These are phyloP conservation scores for Chymomyza caudatula DNA, from an alignment of 2,888 invertebrate genomes.

Conservation along the genomic window DNA sequence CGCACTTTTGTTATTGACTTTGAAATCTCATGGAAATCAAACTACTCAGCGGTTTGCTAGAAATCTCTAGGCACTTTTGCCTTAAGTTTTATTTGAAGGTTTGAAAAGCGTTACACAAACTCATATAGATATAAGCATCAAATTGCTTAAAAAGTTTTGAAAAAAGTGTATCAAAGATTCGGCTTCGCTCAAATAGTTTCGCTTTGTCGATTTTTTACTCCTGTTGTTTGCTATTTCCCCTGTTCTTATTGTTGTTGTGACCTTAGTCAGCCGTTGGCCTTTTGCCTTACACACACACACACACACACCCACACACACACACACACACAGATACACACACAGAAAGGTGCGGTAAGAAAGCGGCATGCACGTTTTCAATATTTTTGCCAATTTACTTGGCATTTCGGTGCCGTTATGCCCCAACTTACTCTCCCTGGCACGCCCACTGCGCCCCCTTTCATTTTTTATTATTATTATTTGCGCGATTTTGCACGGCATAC, in stretches of 20 bases:
- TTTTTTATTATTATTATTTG: conserved; percentile 64
- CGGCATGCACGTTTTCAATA: conserved; percentile 54
- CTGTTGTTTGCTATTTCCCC: background rate
- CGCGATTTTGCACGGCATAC: conserved; percentile 63
- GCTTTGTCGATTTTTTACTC: background rate
- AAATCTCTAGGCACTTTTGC: no score
- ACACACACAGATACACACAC: background rate
- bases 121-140: no score
- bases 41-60: no score
- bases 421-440: conserved; percentile 6
- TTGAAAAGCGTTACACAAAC: no score
- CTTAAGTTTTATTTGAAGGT: no score
- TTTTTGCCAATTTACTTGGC: conserved; percentile 64
- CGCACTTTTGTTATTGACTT: no score
- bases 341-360: background rate
- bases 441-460: conserved; percentile 8
- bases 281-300: background rate
- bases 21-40: no score
- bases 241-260: background rate
- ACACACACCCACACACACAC: background rate
- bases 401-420: conserved; percentile 19
- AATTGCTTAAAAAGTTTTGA: no score
- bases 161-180: background rate
- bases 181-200: background rate
- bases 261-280: background rate